Evolutionary conservation across 2,113 vertebrate genomes (phyloP).

Genomic region (Ptyas mucosa): DNA sequence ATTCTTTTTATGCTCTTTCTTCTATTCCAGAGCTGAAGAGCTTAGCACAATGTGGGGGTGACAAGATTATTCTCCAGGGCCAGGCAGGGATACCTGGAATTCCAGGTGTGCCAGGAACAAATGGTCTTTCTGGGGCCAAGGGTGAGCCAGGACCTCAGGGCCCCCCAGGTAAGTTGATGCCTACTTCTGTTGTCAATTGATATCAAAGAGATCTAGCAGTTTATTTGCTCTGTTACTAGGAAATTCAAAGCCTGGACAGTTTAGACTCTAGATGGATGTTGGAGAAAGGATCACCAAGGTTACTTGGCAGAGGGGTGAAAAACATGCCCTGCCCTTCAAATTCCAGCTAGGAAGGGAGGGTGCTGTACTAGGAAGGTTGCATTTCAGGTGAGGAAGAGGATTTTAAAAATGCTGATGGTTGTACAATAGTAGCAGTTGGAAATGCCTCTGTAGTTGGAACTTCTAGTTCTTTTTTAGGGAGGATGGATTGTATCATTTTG

Average conservation of each 20-base stretch:
- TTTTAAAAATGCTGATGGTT: background rate
- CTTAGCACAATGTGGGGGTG: background rate
- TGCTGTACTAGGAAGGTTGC: background rate
- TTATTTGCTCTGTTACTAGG: background rate
- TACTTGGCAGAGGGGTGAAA: background rate
- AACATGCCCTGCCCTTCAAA: background rate
- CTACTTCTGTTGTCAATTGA: background rate
- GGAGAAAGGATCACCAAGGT: background rate
- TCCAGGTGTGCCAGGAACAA: constrained; percentile 24
- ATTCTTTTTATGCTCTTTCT: background rate
- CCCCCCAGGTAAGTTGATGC: background rate
- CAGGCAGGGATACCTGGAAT: constrained; percentile 26
- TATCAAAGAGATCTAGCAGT: background rate
- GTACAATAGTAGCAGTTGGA: background rate
- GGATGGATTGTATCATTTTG: too few species aligned
- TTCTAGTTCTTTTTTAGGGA: background rate
- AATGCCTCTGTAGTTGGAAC: background rate
- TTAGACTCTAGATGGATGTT: background rate
- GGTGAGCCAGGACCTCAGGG: background rate
- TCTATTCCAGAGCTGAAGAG: constrained; percentile 15
- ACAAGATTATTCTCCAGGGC: constrained; percentile 6
- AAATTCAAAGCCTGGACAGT: background rate
- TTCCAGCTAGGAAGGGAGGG: background rate
- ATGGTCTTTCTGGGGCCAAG: background rate
- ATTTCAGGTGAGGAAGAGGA: background rate